Conservation (phyloP, 2,888 invertebrate genomes). For the Villa cingulata region DNA sequence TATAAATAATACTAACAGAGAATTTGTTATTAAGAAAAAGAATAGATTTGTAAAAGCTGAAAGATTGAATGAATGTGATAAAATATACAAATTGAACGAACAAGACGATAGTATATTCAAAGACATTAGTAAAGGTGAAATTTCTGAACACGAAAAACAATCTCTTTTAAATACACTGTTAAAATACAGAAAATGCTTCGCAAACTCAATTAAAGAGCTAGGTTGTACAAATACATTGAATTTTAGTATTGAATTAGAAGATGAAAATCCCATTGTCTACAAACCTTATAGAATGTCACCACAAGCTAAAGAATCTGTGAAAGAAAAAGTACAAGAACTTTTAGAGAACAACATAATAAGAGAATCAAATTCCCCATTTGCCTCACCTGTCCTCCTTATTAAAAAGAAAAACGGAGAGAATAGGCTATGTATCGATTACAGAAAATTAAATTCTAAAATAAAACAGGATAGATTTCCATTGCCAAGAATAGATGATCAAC, state of each 20-base stretch:
- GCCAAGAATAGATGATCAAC: slow-evolving; percentile 21
- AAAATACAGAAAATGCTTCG: not conserved
- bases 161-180: not conserved
- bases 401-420: slow-evolving; percentile 18
- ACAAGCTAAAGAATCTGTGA: slow-evolving; percentile 15
- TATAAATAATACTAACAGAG: not conserved
- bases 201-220: slow-evolving; percentile 8
- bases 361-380: slow-evolving; percentile 20
- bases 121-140: slow-evolving; percentile 16
- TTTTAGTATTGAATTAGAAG: slow-evolving; percentile 15
- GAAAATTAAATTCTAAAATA: slow-evolving; percentile 21
- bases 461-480: slow-evolving; percentile 22
- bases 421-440: slow-evolving; percentile 20
- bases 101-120: no score
- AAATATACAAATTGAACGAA: no score
- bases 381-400: slow-evolving; percentile 13
- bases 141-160: not conserved
- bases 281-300: slow-evolving; percentile 19
- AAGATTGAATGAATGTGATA: not conserved
- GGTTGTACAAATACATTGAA: not conserved
- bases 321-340: slow-evolving; percentile 16
- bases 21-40: not conserved
- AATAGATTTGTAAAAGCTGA: not conserved
- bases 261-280: slow-evolving; percentile 16
- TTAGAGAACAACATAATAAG: slow-evolving; percentile 15